phyloP scores from a whole-genome alignment of 1,140 invertebrate genomes.

The Marisa cornuarietis region DNA sequence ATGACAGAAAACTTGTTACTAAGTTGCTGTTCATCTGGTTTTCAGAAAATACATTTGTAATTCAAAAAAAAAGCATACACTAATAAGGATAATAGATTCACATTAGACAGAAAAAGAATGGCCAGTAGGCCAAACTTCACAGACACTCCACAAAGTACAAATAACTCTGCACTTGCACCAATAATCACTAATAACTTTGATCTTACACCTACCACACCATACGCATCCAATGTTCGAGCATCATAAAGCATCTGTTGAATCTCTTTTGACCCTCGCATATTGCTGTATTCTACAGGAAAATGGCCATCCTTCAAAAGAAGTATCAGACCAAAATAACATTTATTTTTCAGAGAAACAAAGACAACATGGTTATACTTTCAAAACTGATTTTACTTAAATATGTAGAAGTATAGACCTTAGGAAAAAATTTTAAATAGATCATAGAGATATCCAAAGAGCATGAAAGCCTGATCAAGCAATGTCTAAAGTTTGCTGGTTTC shows the following conservation, averaged over 20 bases:
- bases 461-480: too few species aligned
- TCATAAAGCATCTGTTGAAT: conserved; percentile 48
- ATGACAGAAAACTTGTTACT: not conserved
- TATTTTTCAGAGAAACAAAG: too few species aligned
- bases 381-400: too few species aligned
- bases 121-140: not conserved
- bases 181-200: not conserved
- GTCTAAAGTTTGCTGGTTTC: too few species aligned
- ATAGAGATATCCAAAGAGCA: too few species aligned
- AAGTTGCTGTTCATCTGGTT: not conserved
- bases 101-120: not conserved
- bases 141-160: not conserved
- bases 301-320: conserved; percentile 42
- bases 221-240: conserved; percentile 52
- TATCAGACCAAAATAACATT: too few species aligned
- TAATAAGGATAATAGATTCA: not conserved
- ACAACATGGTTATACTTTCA: too few species aligned
- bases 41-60: not conserved
- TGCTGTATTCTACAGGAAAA: conserved; percentile 46
- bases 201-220: conserved; percentile 40
- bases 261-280: conserved; percentile 32
- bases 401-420: too few species aligned
- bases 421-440: too few species aligned
- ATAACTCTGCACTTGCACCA: too few species aligned
- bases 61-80: not conserved